Conservation (phyloP, 2,797 vertebrate genomes). For the Adelosebastes latens region DNA sequence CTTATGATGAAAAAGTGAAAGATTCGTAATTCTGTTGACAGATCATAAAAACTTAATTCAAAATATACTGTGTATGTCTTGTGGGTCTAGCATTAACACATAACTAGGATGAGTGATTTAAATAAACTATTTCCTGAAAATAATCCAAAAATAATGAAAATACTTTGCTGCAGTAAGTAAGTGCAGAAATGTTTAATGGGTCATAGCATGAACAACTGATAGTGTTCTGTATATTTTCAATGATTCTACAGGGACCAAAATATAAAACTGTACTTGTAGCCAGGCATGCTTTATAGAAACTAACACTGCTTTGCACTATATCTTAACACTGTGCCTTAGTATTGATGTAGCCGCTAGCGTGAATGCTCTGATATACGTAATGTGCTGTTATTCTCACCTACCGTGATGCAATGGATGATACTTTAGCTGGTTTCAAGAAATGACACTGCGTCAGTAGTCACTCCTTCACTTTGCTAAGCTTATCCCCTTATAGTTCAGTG, state of each 20-base stretch:
- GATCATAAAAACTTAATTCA: not conserved
- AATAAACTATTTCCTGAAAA: not conserved
- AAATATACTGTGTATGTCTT: not conserved
- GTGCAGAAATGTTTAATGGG: not conserved
- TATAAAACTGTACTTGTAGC: not conserved
- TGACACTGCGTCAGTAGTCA: not conserved
- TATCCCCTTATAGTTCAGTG: not conserved
- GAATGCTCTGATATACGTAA: not conserved
- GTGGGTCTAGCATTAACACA: not conserved
- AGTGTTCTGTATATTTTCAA: constrained; percentile 9
- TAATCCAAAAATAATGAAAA: not conserved
- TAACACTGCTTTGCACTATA: constrained; percentile 21
- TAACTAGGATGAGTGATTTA: not conserved
- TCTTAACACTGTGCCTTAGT: constrained; percentile 49
- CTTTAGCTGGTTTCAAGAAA: not conserved
- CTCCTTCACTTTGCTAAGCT: not conserved
- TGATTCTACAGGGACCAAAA: constrained; percentile 21
- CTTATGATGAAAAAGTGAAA: constrained; percentile 83
- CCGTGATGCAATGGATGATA: not conserved
- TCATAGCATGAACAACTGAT: constrained; percentile 7
- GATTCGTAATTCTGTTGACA: constrained; percentile 47
- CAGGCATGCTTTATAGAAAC: constrained; percentile 2
- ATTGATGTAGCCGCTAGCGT: not conserved
- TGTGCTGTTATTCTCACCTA: constrained; percentile 11
- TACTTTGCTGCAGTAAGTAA: not conserved